A percentile compares a stretch with the other conserved stretches of the same genome.
Evolutionary conservation across 2,797 vertebrate genomes (phyloP).

Genomic region (Amblyopsis hoosieri): DNA sequence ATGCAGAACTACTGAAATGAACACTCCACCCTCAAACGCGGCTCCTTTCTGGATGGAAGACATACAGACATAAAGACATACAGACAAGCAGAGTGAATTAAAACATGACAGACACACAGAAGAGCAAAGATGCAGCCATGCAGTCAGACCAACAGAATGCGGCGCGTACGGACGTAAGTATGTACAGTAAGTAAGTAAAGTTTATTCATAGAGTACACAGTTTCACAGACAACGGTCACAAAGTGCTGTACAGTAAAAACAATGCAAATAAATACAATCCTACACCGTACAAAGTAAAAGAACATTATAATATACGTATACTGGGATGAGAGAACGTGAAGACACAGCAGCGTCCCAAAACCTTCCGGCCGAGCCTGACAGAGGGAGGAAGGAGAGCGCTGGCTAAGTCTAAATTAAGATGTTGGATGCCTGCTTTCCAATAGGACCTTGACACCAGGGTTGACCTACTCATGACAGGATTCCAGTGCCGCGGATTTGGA

Average conservation of each 20-base stretch:
- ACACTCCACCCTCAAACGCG: too few relatives aligned
- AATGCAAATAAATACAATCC: too few relatives aligned
- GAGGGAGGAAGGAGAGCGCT: conserved; percentile 62
- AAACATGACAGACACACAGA: not conserved
- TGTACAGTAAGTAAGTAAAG: too few relatives aligned
- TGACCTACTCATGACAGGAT: conserved; percentile 99
- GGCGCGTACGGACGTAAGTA: too few relatives aligned
- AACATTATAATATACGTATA: not conserved
- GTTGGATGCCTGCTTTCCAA: conserved; percentile 97
- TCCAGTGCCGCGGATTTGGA: conserved; percentile 95
- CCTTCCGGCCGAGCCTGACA: not conserved
- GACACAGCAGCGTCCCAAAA: not conserved
- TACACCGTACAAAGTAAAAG: too few relatives aligned
- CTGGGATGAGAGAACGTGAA: not conserved
- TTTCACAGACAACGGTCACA: too few relatives aligned
- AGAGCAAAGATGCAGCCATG: conserved; percentile 39
- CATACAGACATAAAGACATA: conserved; percentile 11
- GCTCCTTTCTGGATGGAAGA: conserved; percentile 4
- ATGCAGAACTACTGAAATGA: conserved; percentile 15
- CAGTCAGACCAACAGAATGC: conserved; percentile 31
- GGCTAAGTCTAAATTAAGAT: conserved; percentile 99
- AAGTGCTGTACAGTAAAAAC: too few relatives aligned
- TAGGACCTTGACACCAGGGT: conserved; percentile 99
- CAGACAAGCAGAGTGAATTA: not conserved
- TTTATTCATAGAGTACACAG: too few relatives aligned